Percentiles rank a stretch among this genome's conserved stretches.
phyloP scores from a whole-genome alignment of 2,888 invertebrate genomes.

The Idaea dimidiata region DNA sequence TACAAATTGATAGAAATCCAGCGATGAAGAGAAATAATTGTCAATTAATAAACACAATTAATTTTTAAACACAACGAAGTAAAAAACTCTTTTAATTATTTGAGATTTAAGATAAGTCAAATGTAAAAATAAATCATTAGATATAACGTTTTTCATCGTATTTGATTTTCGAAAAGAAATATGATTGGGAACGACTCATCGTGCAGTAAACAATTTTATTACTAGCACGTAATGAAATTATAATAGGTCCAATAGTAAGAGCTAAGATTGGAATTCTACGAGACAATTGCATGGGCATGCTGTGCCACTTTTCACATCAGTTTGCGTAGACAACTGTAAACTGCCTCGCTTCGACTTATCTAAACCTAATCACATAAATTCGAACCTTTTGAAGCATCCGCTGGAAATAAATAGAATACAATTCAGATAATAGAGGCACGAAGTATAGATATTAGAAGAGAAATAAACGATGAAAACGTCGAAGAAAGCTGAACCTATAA shows the following conservation, averaged over 20 bases:
- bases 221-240: background rate
- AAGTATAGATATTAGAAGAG: conserved; percentile 18
- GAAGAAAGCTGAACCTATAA: conserved; percentile 12
- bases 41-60: background rate
- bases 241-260: background rate
- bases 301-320: conserved; percentile 46
- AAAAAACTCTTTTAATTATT: background rate
- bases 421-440: conserved; percentile 19
- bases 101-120: background rate
- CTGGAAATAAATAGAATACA: conserved; percentile 4
- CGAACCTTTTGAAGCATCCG: background rate
- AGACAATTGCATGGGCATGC: conserved; percentile 44
- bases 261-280: conserved; percentile 11
- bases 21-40: background rate
- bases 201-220: background rate
- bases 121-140: background rate
- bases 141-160: background rate
- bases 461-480: conserved; percentile 8
- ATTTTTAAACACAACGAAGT: background rate
- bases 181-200: background rate
- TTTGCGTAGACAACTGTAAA: conserved; percentile 38
- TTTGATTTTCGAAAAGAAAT: background rate
- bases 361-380: background rate
- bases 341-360: conserved; percentile 7
- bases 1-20: background rate